Conservation (phyloP, 2,113 vertebrate species). For the Rousettus leschenaultii region DNA sequence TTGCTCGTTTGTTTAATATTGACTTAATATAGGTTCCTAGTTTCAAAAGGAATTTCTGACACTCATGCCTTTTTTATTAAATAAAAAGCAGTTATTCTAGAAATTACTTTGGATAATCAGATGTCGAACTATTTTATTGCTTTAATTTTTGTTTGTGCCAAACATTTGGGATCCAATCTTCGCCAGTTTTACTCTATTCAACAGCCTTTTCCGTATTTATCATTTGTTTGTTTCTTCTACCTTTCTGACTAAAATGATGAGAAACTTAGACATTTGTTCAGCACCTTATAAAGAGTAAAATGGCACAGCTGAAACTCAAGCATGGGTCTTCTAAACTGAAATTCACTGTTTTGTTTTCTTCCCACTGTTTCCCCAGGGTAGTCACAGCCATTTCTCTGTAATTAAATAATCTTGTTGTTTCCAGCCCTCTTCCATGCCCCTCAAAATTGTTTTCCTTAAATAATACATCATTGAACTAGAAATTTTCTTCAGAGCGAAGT, state of each 20-base stretch:
- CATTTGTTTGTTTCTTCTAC: not conserved
- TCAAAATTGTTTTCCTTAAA: not conserved
- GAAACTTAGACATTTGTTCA: not conserved
- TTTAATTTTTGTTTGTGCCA: not conserved
- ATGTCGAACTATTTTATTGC: not conserved
- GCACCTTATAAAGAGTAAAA: not conserved
- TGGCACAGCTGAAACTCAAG: not conserved
- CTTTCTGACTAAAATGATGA: not conserved
- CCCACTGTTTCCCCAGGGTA: not conserved
- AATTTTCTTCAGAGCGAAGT: not conserved
- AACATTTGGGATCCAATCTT: not conserved
- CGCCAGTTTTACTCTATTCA: not conserved
- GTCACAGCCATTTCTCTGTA: not conserved
- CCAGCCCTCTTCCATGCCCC: not conserved
- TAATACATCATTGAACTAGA: not conserved
- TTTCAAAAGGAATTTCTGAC: slow-evolving; percentile 14
- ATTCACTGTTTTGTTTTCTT: not conserved
- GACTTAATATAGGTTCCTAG: not conserved
- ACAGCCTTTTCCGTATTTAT: not conserved
- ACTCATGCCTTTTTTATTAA: not conserved
- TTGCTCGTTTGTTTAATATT: not conserved
- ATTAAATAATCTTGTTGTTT: not conserved
- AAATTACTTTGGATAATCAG: not conserved
- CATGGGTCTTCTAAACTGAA: not conserved
- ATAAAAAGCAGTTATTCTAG: not conserved